These are phyloP conservation scores for Ovis aries DNA, from an alignment of 2,113 vertebrate species.

Conservation along the genomic window DNA sequence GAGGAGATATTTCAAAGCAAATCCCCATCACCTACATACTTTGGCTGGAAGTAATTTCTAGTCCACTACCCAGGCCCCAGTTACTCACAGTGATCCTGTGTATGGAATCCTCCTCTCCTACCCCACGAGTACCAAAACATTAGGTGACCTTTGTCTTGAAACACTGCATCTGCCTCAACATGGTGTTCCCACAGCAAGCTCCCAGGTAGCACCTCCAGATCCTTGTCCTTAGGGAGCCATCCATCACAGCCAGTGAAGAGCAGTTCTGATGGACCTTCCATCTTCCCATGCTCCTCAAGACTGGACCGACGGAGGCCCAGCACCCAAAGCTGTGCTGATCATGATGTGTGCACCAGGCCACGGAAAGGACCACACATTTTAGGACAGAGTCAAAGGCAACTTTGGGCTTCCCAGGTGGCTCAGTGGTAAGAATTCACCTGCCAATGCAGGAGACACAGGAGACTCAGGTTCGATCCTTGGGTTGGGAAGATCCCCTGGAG, in stretches of 20 bases:
- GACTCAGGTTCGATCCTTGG: neutral
- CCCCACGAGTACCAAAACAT: accelerated
- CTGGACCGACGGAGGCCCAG: neutral
- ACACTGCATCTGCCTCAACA: accelerated
- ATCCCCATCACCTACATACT: neutral
- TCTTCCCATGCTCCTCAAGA: accelerated
- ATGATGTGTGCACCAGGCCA: accelerated
- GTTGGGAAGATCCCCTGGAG: neutral
- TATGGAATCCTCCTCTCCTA: neutral
- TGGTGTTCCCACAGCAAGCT: accelerated
- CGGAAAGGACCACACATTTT: neutral
- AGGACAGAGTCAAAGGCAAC: neutral
- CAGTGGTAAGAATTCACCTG: neutral
- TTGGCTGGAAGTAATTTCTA: neutral
- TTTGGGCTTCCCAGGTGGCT: neutral
- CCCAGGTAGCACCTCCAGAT: neutral
- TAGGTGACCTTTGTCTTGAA: neutral
- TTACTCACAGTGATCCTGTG: accelerated
- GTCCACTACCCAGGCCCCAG: neutral
- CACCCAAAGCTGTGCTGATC: neutral
- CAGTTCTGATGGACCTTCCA: no score
- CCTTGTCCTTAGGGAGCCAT: neutral
- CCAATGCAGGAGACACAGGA: neutral
- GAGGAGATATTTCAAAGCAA: no score
- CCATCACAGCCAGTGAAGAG: accelerated